These are phyloP conservation scores for Hystrix brachyura DNA, from an alignment of 2,113 vertebrate genomes.

Conservation along the genomic window DNA sequence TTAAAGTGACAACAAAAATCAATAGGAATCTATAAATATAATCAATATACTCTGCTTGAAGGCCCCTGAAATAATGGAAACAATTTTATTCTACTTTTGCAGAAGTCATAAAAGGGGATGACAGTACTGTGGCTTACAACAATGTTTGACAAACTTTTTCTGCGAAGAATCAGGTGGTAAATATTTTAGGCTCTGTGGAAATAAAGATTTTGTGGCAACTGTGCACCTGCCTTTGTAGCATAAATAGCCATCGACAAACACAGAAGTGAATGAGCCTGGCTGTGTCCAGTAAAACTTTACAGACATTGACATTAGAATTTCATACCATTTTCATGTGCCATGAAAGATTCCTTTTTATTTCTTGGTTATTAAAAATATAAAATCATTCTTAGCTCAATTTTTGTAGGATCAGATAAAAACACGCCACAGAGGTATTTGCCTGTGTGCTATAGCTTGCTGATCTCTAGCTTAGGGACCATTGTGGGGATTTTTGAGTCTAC, in stretches of 20 bases:
- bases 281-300: conserved; percentile 19
- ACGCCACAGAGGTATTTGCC: background rate
- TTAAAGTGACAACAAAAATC: conserved; percentile 73
- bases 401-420: background rate
- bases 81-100: conserved; percentile 33
- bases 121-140: background rate
- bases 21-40: conserved; percentile 65
- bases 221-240: background rate
- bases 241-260: background rate
- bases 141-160: conserved; percentile 10
- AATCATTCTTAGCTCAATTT: background rate
- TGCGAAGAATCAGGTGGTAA: background rate
- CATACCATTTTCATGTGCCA: background rate
- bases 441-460: background rate
- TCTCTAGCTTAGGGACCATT: background rate
- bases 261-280: background rate
- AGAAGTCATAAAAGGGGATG: background rate
- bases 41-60: conserved; percentile 47
- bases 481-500: background rate
- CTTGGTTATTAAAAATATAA: background rate
- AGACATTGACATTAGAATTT: background rate
- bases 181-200: background rate
- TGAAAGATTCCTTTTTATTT: background rate
- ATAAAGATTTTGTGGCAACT: background rate
- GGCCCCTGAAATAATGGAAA: conserved; percentile 62